phyloP scores from a whole-genome alignment of 2,113 vertebrate species.

The Electrona antarctica region DNA sequence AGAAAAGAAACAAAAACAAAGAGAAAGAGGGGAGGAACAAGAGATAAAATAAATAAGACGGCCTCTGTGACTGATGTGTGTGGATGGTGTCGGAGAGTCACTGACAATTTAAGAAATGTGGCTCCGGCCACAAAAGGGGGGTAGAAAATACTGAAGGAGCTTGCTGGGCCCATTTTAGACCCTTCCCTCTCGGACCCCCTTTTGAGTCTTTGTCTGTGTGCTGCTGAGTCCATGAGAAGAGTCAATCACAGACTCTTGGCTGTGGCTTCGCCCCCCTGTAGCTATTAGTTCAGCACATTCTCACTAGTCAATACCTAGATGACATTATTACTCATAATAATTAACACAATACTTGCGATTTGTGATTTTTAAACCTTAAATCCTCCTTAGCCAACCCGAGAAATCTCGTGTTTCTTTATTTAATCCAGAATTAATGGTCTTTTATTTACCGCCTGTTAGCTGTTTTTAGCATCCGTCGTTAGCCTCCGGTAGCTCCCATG shows the following conservation, averaged over 20 bases:
- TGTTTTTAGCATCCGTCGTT: too few species aligned
- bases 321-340: constrained; percentile 32
- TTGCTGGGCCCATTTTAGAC: constrained; percentile 78
- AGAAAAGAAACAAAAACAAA: constrained; percentile 81
- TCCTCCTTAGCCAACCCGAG: too few species aligned
- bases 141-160: constrained; percentile 77
- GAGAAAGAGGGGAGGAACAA: constrained; percentile 70
- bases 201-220: constrained; percentile 79
- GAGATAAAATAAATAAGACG: constrained; percentile 85
- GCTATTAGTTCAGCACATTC: constrained; percentile 28
- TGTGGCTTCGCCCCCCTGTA: constrained; percentile 33
- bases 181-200: constrained; percentile 79
- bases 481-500: too few species aligned
- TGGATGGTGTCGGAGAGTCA: constrained; percentile 80
- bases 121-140: constrained; percentile 76
- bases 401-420: too few species aligned
- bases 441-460: too few species aligned
- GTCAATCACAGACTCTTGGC: constrained; percentile 77
- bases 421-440: too few species aligned
- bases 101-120: constrained; percentile 85
- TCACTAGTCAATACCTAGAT: too few species aligned
- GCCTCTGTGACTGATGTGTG: constrained; percentile 84
- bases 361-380: too few species aligned
- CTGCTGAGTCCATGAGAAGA: constrained; percentile 76
- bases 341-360: constrained; percentile 20